Evolutionary conservation across 2,888 invertebrate species (phyloP), one percentile per base, ranked within the genome.

Genomic region (Ormyrus labotus): DNA sequence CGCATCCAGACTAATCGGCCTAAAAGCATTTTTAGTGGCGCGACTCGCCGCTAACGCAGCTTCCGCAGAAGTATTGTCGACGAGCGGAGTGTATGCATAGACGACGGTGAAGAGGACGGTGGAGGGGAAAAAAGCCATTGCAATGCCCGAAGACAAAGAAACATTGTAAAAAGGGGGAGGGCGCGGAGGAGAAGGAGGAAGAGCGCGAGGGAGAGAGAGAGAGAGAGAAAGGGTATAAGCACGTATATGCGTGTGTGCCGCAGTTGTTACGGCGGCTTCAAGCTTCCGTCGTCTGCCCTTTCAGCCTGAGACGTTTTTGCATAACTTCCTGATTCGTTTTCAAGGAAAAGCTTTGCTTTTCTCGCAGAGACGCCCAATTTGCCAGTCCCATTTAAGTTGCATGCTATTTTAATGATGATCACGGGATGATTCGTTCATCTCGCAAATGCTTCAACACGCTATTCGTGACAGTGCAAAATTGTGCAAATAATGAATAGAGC

Each of bases 1-100:
- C 86, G 84, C 84, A 85, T 85, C 84, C 85, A 86, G 87, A 86
- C 88, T 88, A 88, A 89, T 89, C 88, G 88, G 86, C 87, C 88
- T 88, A 87, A 89, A 88, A 89, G 89, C 88, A 87, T 89, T 88
- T 87, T 86, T 84, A 88, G 84, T 83, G 79, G 83, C 58, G 78
- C 81, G 76, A 81, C 82, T 81, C 81, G 77, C 77, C 77, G 71
- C 60, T 57, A 69, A 50, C 73, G 19, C 19, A 55, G 53, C 10
- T 50, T 13, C 63, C 55, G 11, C 61, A 47, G 34, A 19, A 34
- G 73, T 45, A 80, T 68, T 80, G 81, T 68, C 48, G 58, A 68
- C 69, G 51, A 63, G 45, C 60, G n/a, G 61, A 77, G 50, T 2
- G 51, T 34, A 34, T 34, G 11, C 48, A 5, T 3, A 68, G 68